Evolutionary conservation across 2,888 invertebrate genomes (phyloP), one percentile per base, ranked within the genome.

Genomic region (Polyommatus iphigenia): DNA sequence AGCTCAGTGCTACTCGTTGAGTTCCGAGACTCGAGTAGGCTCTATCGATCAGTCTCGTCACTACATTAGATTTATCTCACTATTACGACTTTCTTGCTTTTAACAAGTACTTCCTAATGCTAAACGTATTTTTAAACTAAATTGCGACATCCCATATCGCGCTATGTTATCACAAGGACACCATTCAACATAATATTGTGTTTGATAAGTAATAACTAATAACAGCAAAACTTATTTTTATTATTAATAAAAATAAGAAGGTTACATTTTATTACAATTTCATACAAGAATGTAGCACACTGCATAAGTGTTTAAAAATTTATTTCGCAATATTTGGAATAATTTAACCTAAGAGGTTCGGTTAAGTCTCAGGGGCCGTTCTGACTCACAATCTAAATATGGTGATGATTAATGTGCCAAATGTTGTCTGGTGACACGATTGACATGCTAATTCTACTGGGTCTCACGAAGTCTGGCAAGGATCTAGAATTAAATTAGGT

Each of bases 381-480:
- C 67, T 67, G 67, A 67, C 29, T 67, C 67, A 67, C 29, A 32
- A 32, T 67, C 67, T 67, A 67, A 67, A 67, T 67, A 67, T 32
- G 67, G 67, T 67, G 67, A 67, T 67, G 67, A 67, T 67, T 18
- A 67, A 67, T 32, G 29, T 67, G 67, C 67, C 67, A 67, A 67
- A 67, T 67, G 67, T 67, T 67, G 67, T 32, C 29, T 67, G 67
- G 29, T 18, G 67, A 29, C 67, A 32, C 67, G 67, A 18, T 29
- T 29, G 15, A 29, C 29, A 32, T 67, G 29, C 5, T 67, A 18
- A 67, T 67, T 67, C 5, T 67, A 29, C 10, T 67, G 67, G 15
- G 29, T 15, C 67, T 67, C 15, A 20, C 24, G 10, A 20, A 24
- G 29, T 29, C 67, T 15, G 10, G 29, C 62, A 62, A 67, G 32